Evolutionary conservation across 2,113 vertebrate species (phyloP), one percentile per base, ranked within the genome.

Genomic region (Dasypus novemcinctus): DNA sequence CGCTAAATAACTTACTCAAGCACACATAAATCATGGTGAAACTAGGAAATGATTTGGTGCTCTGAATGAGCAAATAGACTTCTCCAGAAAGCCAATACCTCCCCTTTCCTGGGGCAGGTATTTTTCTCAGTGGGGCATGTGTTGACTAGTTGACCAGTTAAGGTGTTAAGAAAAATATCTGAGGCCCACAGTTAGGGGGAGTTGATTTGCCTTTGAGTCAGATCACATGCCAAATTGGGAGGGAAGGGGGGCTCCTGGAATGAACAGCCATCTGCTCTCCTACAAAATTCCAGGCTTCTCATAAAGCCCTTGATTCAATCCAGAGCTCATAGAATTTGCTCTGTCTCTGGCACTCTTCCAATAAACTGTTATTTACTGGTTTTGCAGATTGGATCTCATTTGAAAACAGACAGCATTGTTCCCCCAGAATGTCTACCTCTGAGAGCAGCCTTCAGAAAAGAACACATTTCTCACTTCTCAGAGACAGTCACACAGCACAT

Each of bases 221-320:
- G 52, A 87, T 76, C 27, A 63, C 2, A 57, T 0, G 14, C 64
- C 76, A 71, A 75, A 27, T 36, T 46, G 12, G 11, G 25, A 43
- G 33, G 64, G 23, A 61, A 61, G 29, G 5, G 29, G 33, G 20
- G n/a, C 66, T 76, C 36, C 64, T 76, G 20, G 38, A 36, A 91
- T 46, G n/a, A 79, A 43, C 43, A 87, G 64, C n/a, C 4, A 61
- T 94, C 36, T 89, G 54, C n/a, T 74, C 38, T 61, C 79, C 82
- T 82, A 41, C 89, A 87, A 92, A 71, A 76, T 90, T 91, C 59
- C n/a, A 83, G 59, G 49, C 21, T 66, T 57, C n/a, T 96, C 80
- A 91, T 46, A 83, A 95, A 93, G 43, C 43, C 54, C 57, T 64
- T 76, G 74, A 97, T 96, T 80, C 83, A 95, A 87, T 49, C 80